Evolutionary conservation across 2,113 vertebrate genomes (phyloP).

Genomic region (Crypturellus undulatus): DNA sequence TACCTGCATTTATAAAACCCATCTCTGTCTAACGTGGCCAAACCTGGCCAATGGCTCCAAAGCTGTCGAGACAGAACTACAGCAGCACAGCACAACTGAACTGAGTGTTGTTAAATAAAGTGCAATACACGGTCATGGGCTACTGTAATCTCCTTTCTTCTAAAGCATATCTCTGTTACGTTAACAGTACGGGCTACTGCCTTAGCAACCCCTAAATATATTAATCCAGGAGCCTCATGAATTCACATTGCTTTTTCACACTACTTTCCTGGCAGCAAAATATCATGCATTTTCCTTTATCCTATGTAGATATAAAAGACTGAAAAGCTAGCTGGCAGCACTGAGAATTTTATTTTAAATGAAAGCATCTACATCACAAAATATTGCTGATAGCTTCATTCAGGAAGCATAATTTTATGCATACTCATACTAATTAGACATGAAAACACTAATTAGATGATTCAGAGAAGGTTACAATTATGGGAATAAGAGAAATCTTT

Average conservation of each 20-base stretch:
- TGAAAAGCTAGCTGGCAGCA: background rate
- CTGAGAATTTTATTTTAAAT: background rate
- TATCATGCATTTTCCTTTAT: background rate
- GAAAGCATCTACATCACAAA: background rate
- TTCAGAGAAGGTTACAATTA: background rate
- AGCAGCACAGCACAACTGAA: background rate
- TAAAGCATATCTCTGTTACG: background rate
- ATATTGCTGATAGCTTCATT: background rate
- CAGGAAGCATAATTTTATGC: background rate
- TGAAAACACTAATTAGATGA: background rate
- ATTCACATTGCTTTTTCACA: background rate
- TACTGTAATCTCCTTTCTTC: background rate
- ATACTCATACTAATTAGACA: background rate
- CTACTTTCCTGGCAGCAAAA: rapidly evolving
- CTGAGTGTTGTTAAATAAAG: background rate
- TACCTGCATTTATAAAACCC: background rate
- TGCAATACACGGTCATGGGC: background rate
- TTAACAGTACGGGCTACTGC: background rate
- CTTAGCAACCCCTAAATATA: background rate
- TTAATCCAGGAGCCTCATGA: background rate
- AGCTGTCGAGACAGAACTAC: background rate
- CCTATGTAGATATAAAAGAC: background rate
- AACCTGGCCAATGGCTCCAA: background rate
- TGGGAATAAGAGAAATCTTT: background rate
- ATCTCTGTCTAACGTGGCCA: background rate